These are phyloP conservation scores for Chanos chanos DNA, from an alignment of 2,797 vertebrate species.

Conservation along the genomic window DNA sequence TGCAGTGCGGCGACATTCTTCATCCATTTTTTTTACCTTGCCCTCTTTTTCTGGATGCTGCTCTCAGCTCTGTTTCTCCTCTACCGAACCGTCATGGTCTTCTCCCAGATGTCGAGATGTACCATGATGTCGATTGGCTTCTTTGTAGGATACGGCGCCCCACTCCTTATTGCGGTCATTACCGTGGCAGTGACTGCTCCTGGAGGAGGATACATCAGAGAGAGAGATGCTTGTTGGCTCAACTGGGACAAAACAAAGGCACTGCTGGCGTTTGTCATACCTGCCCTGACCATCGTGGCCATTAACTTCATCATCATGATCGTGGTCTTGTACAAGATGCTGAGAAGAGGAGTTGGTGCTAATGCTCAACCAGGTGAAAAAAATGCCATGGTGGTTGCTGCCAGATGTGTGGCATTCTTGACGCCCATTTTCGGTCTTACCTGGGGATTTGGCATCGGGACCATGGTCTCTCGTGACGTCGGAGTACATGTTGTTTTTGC, in stretches of 20 bases:
- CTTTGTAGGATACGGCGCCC: too few relatives aligned
- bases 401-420: constrained; percentile 79
- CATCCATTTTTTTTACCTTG: too few relatives aligned
- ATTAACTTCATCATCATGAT: constrained; percentile 77
- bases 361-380: constrained; percentile 67
- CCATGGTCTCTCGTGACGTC: too few relatives aligned
- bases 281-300: constrained; percentile 78
- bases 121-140: too few relatives aligned
- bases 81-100: constrained; percentile 79
- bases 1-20: constrained; percentile 82
- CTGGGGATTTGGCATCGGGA: too few relatives aligned
- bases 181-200: constrained; percentile 82
- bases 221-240: constrained; percentile 74
- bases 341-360: constrained; percentile 68
- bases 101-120: too few relatives aligned
- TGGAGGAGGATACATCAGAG: constrained; percentile 56
- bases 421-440: constrained; percentile 88
- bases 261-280: constrained; percentile 84
- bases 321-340: constrained; percentile 80
- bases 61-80: constrained; percentile 88
- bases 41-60: too few relatives aligned
- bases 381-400: constrained; percentile 70
- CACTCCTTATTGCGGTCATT: constrained; percentile 76
- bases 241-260: constrained; percentile 76
- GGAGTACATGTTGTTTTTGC: constrained; percentile 23